A percentile compares a stretch with the other conserved stretches of the same genome.
phyloP scores from a whole-genome alignment of 2,797 vertebrate species.

The Phoebastria nigripes region DNA sequence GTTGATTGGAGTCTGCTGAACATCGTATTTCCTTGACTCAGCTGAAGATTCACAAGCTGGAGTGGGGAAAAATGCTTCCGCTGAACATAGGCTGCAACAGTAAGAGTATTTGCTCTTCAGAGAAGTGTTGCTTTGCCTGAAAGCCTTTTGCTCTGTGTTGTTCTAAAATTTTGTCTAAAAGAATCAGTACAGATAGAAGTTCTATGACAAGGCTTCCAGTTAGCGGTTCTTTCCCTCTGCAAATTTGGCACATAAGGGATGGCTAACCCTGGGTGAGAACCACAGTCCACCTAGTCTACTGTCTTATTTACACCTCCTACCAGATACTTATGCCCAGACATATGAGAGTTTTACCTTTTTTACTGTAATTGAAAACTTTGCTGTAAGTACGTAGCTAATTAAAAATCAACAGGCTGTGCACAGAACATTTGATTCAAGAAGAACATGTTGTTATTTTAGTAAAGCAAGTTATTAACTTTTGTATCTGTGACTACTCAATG shows the following conservation, averaged over 20 bases:
- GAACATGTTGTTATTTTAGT: neutral
- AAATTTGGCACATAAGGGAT: neutral
- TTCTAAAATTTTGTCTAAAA: conserved; percentile 1
- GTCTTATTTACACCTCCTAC: neutral
- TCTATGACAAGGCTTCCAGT: neutral
- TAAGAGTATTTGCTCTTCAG: neutral
- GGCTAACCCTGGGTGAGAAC: neutral
- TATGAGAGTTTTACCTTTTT: neutral
- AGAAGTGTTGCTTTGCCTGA: neutral
- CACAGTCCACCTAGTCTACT: neutral
- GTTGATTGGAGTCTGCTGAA: conserved; percentile 66
- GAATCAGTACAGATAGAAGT: neutral
- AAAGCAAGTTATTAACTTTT: neutral
- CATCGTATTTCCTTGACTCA: conserved; percentile 67
- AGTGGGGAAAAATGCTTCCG: neutral
- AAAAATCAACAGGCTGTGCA: neutral
- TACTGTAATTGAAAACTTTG: neutral
- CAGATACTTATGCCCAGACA: neutral
- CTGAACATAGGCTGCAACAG: neutral
- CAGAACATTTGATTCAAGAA: neutral
- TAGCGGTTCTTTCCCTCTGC: neutral
- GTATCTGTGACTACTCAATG: neutral
- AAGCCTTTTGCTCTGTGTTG: neutral
- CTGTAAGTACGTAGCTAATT: neutral
- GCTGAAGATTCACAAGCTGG: conserved; percentile 46